Conservation (phyloP, 1,140 invertebrate species). For the Pseudomyrmex cubaensis region DNA sequence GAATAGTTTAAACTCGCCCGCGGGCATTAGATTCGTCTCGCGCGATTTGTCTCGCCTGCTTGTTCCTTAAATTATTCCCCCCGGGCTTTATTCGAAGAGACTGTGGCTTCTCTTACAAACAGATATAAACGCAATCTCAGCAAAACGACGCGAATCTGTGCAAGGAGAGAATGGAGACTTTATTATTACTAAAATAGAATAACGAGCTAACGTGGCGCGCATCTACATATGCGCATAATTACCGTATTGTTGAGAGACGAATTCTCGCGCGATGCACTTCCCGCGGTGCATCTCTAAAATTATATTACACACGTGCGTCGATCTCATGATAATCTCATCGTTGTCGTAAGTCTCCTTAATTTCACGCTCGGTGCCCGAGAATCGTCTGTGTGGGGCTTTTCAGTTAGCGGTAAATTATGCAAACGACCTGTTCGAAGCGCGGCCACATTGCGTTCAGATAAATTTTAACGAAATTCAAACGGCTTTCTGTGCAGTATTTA, state of each 20-base stretch:
- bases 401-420: not conserved
- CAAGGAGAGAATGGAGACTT: too few species aligned
- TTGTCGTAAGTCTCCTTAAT: conserved; percentile 45
- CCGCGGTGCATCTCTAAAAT: conserved; percentile 20
- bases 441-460: not conserved
- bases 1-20: conserved; percentile 24
- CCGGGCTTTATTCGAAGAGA: not conserved
- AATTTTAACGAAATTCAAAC: not conserved
- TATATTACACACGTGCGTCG: conserved; percentile 17
- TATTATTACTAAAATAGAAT: conserved; percentile 40
- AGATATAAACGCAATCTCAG: too few species aligned
- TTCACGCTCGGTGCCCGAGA: not conserved
- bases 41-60: conserved; percentile 33
- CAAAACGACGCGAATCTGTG: not conserved
- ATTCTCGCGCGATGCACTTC: not conserved
- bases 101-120: not conserved
- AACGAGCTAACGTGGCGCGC: conserved; percentile 21
- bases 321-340: conserved; percentile 54
- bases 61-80: conserved; percentile 42
- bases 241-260: conserved; percentile 50
- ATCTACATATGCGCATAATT: conserved; percentile 13
- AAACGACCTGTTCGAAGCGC: not conserved
- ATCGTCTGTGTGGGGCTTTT: not conserved
- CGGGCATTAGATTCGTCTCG: conserved; percentile 14
- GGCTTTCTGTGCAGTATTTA: too few species aligned